These are phyloP conservation scores for Formica selysi DNA, from an alignment of 1,140 invertebrate genomes.

Conservation along the genomic window DNA sequence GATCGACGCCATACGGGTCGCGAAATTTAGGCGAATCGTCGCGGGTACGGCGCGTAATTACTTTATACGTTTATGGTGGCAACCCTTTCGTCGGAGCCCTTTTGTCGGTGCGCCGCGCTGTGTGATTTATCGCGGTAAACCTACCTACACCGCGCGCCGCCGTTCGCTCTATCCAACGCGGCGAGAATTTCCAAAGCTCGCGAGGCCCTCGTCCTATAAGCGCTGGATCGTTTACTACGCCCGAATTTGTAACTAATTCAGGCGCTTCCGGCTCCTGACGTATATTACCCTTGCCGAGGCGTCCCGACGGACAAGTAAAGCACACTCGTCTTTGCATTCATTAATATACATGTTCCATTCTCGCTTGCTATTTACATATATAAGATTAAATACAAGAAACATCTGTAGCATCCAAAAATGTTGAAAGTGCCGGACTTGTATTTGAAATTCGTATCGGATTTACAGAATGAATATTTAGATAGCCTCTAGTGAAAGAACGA, in stretches of 20 bases:
- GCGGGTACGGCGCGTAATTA: conserved; percentile 77
- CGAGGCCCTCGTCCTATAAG: conserved; percentile 37
- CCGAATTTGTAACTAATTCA: conserved; percentile 70
- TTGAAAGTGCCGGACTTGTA: neutral
- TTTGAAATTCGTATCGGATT: neutral
- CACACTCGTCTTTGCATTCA: conserved; percentile 10
- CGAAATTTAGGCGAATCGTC: conserved; percentile 64
- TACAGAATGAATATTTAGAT: neutral
- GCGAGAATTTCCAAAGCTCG: conserved; percentile 71
- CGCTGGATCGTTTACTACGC: conserved; percentile 58
- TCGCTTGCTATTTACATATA: neutral
- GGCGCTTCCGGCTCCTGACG: conserved; percentile 52
- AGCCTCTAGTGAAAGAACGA: neutral
- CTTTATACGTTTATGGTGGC: conserved; percentile 79
- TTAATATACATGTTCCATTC: neutral
- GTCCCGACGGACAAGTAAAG: conserved; percentile 36
- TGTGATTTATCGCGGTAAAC: conserved; percentile 75
- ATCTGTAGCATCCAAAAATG: neutral
- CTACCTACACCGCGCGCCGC: conserved; percentile 17
- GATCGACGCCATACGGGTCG: conserved; percentile 29
- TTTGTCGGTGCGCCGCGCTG: conserved; percentile 68
- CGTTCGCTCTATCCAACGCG: conserved; percentile 38
- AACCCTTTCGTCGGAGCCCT: conserved; percentile 74
- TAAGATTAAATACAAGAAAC: neutral
- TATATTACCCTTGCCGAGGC: conserved; percentile 45